phyloP scores from a whole-genome alignment of 2,113 vertebrate species.

The Pandion haliaetus region DNA sequence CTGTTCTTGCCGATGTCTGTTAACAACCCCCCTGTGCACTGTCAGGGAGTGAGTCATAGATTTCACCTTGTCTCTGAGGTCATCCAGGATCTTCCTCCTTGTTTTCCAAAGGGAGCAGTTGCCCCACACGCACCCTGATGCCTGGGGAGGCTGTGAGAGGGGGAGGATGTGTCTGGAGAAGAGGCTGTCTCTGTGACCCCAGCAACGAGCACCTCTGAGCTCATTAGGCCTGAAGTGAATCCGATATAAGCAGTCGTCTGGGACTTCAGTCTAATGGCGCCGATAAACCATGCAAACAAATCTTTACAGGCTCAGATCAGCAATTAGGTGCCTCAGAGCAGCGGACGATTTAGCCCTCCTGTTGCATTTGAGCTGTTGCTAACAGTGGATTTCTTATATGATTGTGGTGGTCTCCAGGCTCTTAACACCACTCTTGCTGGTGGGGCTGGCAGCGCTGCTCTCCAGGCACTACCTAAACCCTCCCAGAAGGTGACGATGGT shows the following conservation, averaged over 20 bases:
- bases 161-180: background rate
- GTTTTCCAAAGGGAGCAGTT: background rate
- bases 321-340: background rate
- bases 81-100: background rate
- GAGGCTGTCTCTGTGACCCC: background rate
- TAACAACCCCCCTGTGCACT: background rate
- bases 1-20: background rate
- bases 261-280: background rate
- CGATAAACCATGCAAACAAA: background rate
- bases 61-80: background rate
- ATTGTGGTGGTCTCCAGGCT: background rate
- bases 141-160: background rate
- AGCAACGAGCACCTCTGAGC: background rate
- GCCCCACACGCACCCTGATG: background rate
- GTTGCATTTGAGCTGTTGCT: background rate
- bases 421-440: fast-evolving
- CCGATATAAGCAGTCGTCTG: background rate
- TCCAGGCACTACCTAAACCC: background rate
- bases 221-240: conserved; percentile 25
- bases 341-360: background rate
- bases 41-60: conserved; percentile 3
- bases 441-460: background rate
- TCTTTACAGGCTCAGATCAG: background rate
- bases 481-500: background rate
- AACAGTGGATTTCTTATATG: fast-evolving